A percentile compares a stretch with the other conserved stretches of the same genome.
Conservation (phyloP, 1,140 invertebrate species). For the Pararge aegeria region DNA sequence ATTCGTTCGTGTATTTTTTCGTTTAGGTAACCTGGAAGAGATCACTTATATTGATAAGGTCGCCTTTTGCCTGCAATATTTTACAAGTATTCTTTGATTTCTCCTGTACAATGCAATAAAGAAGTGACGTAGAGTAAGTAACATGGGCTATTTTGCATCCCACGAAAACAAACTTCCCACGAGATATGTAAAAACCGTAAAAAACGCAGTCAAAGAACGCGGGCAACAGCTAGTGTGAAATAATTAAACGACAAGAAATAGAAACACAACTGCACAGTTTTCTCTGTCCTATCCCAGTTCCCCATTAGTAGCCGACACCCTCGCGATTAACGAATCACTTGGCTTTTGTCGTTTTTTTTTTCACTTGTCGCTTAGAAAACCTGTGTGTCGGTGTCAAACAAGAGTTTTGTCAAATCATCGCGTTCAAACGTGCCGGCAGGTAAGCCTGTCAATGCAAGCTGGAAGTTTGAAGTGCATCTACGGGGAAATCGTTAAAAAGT, state of each 20-base stretch:
- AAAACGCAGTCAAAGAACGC: no score
- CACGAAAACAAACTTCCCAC: no score
- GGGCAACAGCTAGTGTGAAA: neutral
- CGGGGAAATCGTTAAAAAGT: neutral
- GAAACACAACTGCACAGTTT: conserved; percentile 31
- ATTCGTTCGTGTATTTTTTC: no score
- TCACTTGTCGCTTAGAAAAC: conserved; percentile 63
- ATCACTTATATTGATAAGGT: no score
- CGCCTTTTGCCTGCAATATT: no score
- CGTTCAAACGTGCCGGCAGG: conserved; percentile 55
- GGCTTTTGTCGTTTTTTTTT: conserved; percentile 63
- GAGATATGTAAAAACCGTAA: no score
- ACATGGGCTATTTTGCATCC: no score
- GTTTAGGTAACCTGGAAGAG: no score
- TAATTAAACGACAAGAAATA: neutral
- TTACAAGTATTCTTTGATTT: no score
- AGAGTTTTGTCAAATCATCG: conserved; percentile 61
- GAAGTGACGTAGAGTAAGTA: no score
- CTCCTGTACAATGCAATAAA: no score
- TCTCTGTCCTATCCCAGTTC: conserved; percentile 32
- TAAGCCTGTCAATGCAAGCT: conserved; percentile 48
- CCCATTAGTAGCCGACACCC: conserved; percentile 71
- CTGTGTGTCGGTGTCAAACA: conserved; percentile 62
- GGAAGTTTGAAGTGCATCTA: conserved; percentile 24
- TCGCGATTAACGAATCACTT: conserved; percentile 64